Base-by-base conservation (phyloP, 1,140 invertebrate genomes). In the Saxidomus purpurata region DNA sequence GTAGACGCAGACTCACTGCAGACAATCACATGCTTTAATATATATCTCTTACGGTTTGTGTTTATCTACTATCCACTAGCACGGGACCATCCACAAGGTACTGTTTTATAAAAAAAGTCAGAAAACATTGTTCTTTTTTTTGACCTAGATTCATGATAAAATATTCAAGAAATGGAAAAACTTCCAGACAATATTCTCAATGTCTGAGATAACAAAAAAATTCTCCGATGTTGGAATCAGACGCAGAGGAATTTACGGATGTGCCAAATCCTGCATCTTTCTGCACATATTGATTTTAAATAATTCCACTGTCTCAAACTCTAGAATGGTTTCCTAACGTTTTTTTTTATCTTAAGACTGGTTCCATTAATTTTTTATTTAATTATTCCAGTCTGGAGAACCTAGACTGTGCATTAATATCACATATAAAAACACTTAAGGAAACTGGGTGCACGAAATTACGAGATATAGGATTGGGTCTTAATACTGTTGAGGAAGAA, bases 231-330 rank as follows among this genome's bases (percentile, higher is more conserved):
- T 19, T 55, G 19, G 17, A 79, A 79, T 55, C 76, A 79, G 76
- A 79, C 76, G 36, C n/a, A 22, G n/a, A 11, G 74, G 74, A 79
- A 79, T 79, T 79, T 79, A 79, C 55, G 47, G 36, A 79, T 19
- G 76, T 79, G 76, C 76, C 76, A 79, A 79, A 79, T 79, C 55
- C 76, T 79, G 76, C 76, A 79, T 79, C 76, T 52, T 52, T 28
- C 76, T 79, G 76, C 76, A 79, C 47, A 52, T 52, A 79, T 79
- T 49, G 76, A 79, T 79, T 79, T 79, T 79, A 79, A 79, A 79
- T 79, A 52, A 79, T 79, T 52, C 31, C 76, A 34, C 76, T 36
- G 76, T 79, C 76, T 79, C 25, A 55, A 79, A 79, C 17, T 79
- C 76, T 36, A 55, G 76, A 79, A 49, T 79, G 47, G 76, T 79